Evolutionary conservation across 2,888 invertebrate species (phyloP).

Genomic region (Caenorhabditis plicata): DNA sequence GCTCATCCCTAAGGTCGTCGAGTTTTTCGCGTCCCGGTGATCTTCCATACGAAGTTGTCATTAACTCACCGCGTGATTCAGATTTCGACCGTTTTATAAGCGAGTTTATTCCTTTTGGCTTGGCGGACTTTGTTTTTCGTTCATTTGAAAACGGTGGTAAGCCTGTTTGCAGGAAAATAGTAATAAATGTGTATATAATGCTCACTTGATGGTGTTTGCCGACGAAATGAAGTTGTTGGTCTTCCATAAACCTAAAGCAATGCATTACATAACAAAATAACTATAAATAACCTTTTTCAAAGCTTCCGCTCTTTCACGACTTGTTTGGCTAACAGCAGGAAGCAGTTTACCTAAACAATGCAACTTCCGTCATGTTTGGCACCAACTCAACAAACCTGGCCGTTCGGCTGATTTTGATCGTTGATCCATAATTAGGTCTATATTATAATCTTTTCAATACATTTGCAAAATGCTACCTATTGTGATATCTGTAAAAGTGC

Average conservation of each 20-base stretch:
- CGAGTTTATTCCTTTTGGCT: constrained; percentile 11
- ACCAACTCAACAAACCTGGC: not conserved
- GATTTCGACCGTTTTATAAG: constrained; percentile 22
- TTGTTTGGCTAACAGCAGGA: constrained; percentile 28
- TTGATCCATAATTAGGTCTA: no score
- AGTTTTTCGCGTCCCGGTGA: constrained; percentile 24
- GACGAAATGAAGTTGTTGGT: constrained; percentile 23
- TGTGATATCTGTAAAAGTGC: no score
- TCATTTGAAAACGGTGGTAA: not conserved
- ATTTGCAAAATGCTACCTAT: no score
- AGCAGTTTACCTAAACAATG: constrained; percentile 30
- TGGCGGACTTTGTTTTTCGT: no score
- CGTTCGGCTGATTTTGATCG: not conserved
- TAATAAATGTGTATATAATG: not conserved
- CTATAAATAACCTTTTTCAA: constrained; percentile 21
- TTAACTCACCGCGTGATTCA: constrained; percentile 16
- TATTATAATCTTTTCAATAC: no score
- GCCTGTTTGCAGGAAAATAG: not conserved
- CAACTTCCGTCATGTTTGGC: no score
- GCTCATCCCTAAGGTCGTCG: constrained; percentile 24
- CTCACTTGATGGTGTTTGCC: not conserved
- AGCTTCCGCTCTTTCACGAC: constrained; percentile 25
- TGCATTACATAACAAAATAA: not conserved
- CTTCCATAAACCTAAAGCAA: constrained; percentile 15
- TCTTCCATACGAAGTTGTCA: constrained; percentile 26